Evolutionary conservation across 37 sponge, comb jelly and placozoan species (phyloP), one percentile per base, ranked within the genome.

Genomic region (Diacarnus erythraeanus): DNA sequence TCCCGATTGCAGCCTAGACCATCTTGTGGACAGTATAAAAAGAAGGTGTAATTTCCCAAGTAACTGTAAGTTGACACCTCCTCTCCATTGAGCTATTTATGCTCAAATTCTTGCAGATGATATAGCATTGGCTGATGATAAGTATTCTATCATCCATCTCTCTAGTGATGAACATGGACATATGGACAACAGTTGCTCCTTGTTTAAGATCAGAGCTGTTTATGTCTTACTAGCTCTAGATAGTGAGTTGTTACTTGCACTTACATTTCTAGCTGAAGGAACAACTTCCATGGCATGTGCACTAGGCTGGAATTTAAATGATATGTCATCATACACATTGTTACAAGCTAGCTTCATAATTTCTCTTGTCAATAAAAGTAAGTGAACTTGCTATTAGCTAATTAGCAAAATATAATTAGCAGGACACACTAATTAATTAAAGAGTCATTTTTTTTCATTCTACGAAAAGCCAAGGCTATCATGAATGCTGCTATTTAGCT

Each of bases 1-100:
- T 35, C 92, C 92, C 0, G 88, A 91, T 43, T 91, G 92, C 71
- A 18, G 77, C 37, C 38, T 80, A 54, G 65, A 71, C 57, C 74
- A 81, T 2, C 77, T 91, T 6, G 54, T 87, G 44, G 81, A 87
- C 21, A 57, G 80, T 59, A 76, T 91, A 33, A 83, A 78, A 35
- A 83, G 76, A 72, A 83, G 88, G 26, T 91, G 92, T 58, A 30
- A 43, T 27, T 80, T 71, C 57, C 64, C 39, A 37, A 69, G 6
- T 8, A 12, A 12, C 51, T 47, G 51, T 47, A 47, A 47, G 51
- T 47, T 47, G 10, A 12, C 51, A 47, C 51, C 51, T 47, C 6
- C 51, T 12, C 12, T 15, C 51, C 12, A 47, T 47, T 47, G 12
- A 12, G 6, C 33, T 30, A 59, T n/a, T n/a, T n/a, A n/a, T n/a